Conservation (phyloP, 2,888 invertebrate species). For the Metalampra italica region DNA sequence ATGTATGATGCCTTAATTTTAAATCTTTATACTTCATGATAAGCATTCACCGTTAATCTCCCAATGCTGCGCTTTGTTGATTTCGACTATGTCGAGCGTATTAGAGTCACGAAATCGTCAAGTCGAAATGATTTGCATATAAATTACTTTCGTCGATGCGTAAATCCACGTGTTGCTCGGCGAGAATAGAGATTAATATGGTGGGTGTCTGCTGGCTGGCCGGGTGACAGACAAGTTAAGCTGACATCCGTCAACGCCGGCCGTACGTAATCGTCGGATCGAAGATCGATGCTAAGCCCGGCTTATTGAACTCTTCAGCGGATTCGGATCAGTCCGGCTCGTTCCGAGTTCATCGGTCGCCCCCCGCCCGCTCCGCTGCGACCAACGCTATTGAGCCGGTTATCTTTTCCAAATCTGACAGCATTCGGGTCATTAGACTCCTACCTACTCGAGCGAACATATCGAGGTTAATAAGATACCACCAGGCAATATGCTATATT, state of each 20-base stretch:
- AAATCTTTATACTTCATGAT: neutral
- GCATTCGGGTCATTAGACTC: constrained; percentile 50
- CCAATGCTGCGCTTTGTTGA: constrained; percentile 46
- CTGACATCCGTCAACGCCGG: constrained; percentile 77
- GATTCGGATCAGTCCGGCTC: constrained; percentile 51
- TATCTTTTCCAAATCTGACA: constrained; percentile 62
- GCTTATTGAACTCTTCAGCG: constrained; percentile 71
- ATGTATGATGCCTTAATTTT: too few relatives aligned
- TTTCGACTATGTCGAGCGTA: constrained; percentile 48
- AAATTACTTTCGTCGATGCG: constrained; percentile 73
- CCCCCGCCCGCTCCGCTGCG: constrained; percentile 32
- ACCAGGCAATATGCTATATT: constrained; percentile 23
- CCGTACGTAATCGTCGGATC: constrained; percentile 67
- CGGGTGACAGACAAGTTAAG: constrained; percentile 74
- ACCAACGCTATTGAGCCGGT: constrained; percentile 46
- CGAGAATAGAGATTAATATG: constrained; percentile 73
- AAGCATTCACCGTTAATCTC: constrained; percentile 39
- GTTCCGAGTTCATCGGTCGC: constrained; percentile 49
- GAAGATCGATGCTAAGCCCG: constrained; percentile 73
- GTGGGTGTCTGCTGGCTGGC: constrained; percentile 59
- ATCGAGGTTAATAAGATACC: constrained; percentile 24
- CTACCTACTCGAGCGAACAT: constrained; percentile 21
- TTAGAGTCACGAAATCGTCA: constrained; percentile 71
- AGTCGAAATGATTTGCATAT: constrained; percentile 74
- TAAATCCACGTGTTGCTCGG: constrained; percentile 75